Percentiles rank a stretch among this genome's conserved stretches.
Conservation (phyloP, 2,888 invertebrate genomes). For the Spodoptera littoralis region DNA sequence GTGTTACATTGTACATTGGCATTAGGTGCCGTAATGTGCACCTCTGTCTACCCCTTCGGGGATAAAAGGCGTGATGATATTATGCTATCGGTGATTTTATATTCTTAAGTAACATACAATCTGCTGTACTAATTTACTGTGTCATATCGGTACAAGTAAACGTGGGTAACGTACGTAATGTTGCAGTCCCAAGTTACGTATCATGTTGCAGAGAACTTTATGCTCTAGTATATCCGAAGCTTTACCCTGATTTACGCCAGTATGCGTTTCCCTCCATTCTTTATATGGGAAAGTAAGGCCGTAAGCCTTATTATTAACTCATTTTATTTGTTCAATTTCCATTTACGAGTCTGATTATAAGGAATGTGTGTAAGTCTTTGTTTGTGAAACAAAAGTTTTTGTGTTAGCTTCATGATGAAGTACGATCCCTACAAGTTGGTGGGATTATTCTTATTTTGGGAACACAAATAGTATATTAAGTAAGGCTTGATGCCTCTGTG, state of each 20-base stretch:
- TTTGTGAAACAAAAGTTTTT: conserved; percentile 44
- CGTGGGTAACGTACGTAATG: too few species aligned
- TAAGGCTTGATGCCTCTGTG: conserved; percentile 9
- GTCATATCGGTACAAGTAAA: too few species aligned
- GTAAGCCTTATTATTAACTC: conserved; percentile 64
- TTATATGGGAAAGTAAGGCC: conserved; percentile 33
- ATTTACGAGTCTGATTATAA: conserved; percentile 61
- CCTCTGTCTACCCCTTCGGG: too few species aligned
- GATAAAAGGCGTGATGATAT: too few species aligned
- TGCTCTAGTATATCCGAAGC: too few species aligned
- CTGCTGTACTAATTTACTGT: too few species aligned
- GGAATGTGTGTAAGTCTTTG: conserved; percentile 45
- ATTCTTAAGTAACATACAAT: too few species aligned
- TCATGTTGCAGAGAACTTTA: too few species aligned
- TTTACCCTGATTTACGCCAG: conserved; percentile 62
- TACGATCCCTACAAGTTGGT: conserved; percentile 20
- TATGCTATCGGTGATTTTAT: too few species aligned
- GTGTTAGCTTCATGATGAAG: conserved; percentile 19
- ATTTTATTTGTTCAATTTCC: conserved; percentile 58
- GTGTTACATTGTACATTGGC: too few species aligned
- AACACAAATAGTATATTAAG: conserved; percentile 4
- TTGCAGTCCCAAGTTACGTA: too few species aligned
- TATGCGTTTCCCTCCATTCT: conserved; percentile 45
- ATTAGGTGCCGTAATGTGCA: too few species aligned
- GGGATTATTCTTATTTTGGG: conserved; percentile 10